Base-by-base conservation (phyloP, 2,797 vertebrate genomes). In the Eurystomus glaucurus region DNA sequence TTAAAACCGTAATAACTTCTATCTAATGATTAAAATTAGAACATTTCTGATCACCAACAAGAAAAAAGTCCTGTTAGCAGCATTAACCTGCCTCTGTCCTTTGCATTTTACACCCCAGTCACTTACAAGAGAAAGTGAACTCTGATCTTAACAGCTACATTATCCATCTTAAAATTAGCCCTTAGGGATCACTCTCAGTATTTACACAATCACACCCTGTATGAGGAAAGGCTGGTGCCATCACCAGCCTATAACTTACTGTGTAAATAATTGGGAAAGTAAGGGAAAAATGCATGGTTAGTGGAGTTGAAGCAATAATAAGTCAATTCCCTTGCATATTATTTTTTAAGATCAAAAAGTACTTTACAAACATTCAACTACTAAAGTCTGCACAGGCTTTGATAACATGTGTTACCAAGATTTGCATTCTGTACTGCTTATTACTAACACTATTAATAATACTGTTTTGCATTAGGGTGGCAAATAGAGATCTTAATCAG, bases 1-100 rank as follows among this genome's bases (percentile, higher is more conserved):
- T 96, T 96, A 95, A 79, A 94, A 68, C 28, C 88, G 72, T 50
- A 86, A 79, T 81, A 86, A 72, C 66, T 88, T 91, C 87, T 66
- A 21, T 66, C 57, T 88, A 92, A 93, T 76, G 52, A 86, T 81
- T 96, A 37, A 35, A 69, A 48, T 92, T 93, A 57, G 41, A 90
- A 86, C 12, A 45, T 76, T 88, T 68, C 76, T 72, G 51, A 92
- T 35, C 31, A 58, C 39, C 45, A 93, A 37, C 13, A 62, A 58
- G 64, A 48, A 85, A 48, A 70, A 91, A 57, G 14, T 78, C 20
- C 20, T 79, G 19, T 51, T 72, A 64, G 21, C 28, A 85, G 14
- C 45, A n/a, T 55, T 58, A 89, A 26, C 12, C 33, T 89, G 16
- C 25, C 29, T 71, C 54, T 23, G 10, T 60, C 15, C 39, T 79